These are phyloP conservation scores for Xiphophorus birchmanni DNA, from an alignment of 2,797 vertebrate species.

Conservation along the genomic window DNA sequence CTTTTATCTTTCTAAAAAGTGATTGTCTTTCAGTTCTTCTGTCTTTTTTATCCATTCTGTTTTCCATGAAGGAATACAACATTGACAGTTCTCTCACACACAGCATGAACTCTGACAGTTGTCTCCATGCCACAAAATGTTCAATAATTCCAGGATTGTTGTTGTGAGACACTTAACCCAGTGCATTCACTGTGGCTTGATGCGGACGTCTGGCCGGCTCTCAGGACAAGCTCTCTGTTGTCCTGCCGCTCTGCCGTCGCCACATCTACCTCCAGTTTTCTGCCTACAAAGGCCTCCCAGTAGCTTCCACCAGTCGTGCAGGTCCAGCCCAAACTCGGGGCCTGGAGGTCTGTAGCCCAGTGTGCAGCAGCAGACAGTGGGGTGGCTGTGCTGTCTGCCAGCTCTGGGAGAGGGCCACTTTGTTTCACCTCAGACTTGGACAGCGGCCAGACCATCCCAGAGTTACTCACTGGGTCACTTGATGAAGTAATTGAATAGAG, in stretches of 20 bases:
- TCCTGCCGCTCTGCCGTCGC: slow-evolving; percentile 31
- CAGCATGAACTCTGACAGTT: slow-evolving; percentile 8
- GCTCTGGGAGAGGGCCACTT: slow-evolving; percentile 65
- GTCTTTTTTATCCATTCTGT: neutral
- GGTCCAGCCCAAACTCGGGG: slow-evolving; percentile 22
- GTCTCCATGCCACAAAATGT: slow-evolving; percentile 29
- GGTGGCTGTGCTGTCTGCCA: slow-evolving; percentile 65
- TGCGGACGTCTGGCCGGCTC: slow-evolving; percentile 15
- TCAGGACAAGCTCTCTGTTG: slow-evolving; percentile 57
- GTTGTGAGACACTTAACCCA: slow-evolving; percentile 29
- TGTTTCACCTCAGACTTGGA: slow-evolving; percentile 74
- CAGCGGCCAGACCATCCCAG: slow-evolving; percentile 54
- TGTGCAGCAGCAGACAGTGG: slow-evolving; percentile 64
- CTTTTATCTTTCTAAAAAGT: neutral
- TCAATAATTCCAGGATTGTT: slow-evolving; percentile 35
- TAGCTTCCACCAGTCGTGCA: slow-evolving; percentile 33
- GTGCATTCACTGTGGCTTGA: slow-evolving; percentile 24
- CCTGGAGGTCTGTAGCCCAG: slow-evolving; percentile 40
- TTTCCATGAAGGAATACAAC: neutral
- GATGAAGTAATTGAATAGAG: slow-evolving; percentile 72
- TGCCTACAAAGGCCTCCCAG: slow-evolving; percentile 65
- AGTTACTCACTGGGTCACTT: slow-evolving; percentile 70
- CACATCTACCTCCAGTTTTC: slow-evolving; percentile 60
- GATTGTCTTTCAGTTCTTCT: neutral
- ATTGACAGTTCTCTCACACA: neutral